Base-by-base conservation (phyloP, 2,113 vertebrate species). In the Pavo muticus region DNA sequence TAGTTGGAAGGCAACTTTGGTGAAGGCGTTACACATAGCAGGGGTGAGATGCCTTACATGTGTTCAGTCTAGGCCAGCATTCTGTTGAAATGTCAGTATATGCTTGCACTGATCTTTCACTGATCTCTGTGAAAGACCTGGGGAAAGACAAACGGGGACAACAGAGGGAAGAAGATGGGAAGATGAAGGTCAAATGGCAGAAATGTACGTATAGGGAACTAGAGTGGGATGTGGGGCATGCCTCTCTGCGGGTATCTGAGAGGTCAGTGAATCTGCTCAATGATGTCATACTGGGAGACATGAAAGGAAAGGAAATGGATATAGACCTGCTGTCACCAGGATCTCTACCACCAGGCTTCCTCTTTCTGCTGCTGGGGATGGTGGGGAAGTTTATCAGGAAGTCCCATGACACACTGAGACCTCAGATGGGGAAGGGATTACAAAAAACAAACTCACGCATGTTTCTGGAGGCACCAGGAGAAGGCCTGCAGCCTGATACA, bases 321-420 rank as follows among this genome's bases (percentile, higher is more conserved):
- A 15, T 1, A 59, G 29, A 48, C 35, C 14, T 0, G 0, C 19
- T n/a, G 47, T 69, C 61, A 78, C 52, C 42, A 80, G 19, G 25
- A 64, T 52, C 47, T 13, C 5, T 0, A 0, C 63, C 56, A 86
- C 23, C 17, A 72, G 23, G 47, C 61, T 96, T 96, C 96, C 91
- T 88, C 95, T 96, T 96, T 96, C 61, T 88, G 52, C 52, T 90
- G 25, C 35, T 84, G 83, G 47, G 29, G 80, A 60, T 78, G 32
- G 35, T 57, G 52, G 69, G 94, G 91, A 96, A 95, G 86, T 92
- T 93, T n/a, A 47, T 94, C 73, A 93, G 73, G 83, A 95, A 96
- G 83, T 84, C 94, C 52, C 88, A 96, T 95, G 95, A 96, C 88
- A 91, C 73, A 86, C 47, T 60, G 47, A 44, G 35, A 90, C 73